Evolutionary conservation across 2,797 vertebrate species (phyloP).

Genomic region (Eospalax fontanierii): DNA sequence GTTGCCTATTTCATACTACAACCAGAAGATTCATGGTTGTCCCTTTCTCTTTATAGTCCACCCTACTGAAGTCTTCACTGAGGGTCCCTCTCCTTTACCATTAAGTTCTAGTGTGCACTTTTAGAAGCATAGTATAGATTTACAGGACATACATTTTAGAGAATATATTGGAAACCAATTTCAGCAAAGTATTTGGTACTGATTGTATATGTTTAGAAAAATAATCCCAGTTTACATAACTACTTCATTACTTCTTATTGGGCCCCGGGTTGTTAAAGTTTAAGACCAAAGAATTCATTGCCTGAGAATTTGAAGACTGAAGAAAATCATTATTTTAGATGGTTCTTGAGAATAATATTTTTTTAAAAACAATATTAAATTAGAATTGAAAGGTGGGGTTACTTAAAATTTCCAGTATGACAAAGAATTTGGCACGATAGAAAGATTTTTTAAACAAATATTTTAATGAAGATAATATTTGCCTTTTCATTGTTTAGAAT

Average conservation of each 20-base stretch:
- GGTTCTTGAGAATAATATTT: neutral
- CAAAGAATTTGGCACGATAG: neutral
- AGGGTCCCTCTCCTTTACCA: neutral
- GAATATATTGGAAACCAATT: neutral
- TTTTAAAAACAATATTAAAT: neutral
- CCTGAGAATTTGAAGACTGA: neutral
- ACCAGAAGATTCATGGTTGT: neutral
- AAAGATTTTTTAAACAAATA: neutral
- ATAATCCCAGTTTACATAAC: neutral
- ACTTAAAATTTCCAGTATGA: neutral
- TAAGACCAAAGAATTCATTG: neutral
- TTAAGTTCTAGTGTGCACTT: neutral
- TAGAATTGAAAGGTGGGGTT: neutral
- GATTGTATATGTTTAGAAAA: conserved; percentile 6
- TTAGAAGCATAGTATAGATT: neutral
- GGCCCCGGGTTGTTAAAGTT: neutral
- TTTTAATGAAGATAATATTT: neutral
- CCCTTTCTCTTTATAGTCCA: neutral
- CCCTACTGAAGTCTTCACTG: neutral
- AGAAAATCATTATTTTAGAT: neutral
- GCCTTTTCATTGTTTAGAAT: conserved; percentile 19
- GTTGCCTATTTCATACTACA: neutral
- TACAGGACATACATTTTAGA: neutral
- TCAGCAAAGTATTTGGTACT: neutral
- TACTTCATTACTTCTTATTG: neutral